phyloP scores from a whole-genome alignment of 2,888 invertebrate genomes.

The Eudiplozoon nipponicum region DNA sequence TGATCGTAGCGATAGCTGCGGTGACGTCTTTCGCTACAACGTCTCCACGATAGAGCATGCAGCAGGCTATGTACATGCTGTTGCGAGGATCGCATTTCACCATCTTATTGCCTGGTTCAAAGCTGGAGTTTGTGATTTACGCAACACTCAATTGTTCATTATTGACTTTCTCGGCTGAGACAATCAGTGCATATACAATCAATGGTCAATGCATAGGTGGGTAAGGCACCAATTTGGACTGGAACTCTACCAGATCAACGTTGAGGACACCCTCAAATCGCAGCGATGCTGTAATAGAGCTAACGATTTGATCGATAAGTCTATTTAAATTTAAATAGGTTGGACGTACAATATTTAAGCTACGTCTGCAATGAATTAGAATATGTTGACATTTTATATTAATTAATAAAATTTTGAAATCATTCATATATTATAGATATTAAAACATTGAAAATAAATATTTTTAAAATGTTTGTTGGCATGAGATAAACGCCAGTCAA shows the following conservation, averaged over 20 bases:
- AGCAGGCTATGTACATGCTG: slow-evolving; percentile 19
- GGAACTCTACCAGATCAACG: slow-evolving; percentile 30
- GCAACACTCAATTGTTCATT: slow-evolving; percentile 21
- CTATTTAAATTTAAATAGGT: slow-evolving; percentile 60
- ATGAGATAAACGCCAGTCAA: too few species aligned
- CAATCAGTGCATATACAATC: slow-evolving; percentile 34
- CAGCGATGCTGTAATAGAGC: slow-evolving; percentile 26
- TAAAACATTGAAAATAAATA: too few species aligned
- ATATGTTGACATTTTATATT: too few species aligned
- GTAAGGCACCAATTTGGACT: slow-evolving; percentile 23
- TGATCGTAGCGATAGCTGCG: slow-evolving; percentile 37
- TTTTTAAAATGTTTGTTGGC: too few species aligned
- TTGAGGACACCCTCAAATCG: slow-evolving; percentile 30
- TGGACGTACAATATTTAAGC: slow-evolving; percentile 48
- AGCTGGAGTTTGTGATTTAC: slow-evolving; percentile 21
- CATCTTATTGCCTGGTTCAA: slow-evolving; percentile 22
- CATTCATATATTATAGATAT: too few species aligned
- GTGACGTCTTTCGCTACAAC: slow-evolving; percentile 21
- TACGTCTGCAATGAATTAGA: slow-evolving; percentile 40
- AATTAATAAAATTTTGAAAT: too few species aligned
- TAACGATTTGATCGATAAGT: slow-evolving; percentile 51
- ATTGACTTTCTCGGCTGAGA: slow-evolving; percentile 22
- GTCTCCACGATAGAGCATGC: slow-evolving; percentile 19
- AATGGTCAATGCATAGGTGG: slow-evolving; percentile 51
- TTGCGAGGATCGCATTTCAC: slow-evolving; percentile 19